phyloP scores from a whole-genome alignment of 2,113 vertebrate genomes.

The Ovis aries region ARS-UI_Ramb_v3.0 NC_056054.1:145139001-145139500 shows the following conservation, averaged over 20 bases:
- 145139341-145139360: not conserved
- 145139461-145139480: not conserved
- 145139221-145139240: not conserved
- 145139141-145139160: no score
- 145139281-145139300: not conserved
- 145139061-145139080: no score
- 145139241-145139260: not conserved
- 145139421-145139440: not conserved
- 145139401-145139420: not conserved
- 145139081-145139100: no score
- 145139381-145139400: not conserved
- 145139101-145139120: no score
- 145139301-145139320: not conserved
- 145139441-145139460: not conserved
- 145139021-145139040: not conserved
- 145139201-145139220: not conserved
- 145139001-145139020: not conserved
- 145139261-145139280: rapidly evolving
- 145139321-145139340: not conserved
- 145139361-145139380: not conserved
- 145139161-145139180: not conserved
- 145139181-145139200: not conserved
- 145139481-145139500: not conserved
- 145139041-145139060: no score
- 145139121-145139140: no score